Evolutionary conservation across 2,797 vertebrate genomes (phyloP).

Genomic region (Arrhamphus sclerolepis): DNA sequence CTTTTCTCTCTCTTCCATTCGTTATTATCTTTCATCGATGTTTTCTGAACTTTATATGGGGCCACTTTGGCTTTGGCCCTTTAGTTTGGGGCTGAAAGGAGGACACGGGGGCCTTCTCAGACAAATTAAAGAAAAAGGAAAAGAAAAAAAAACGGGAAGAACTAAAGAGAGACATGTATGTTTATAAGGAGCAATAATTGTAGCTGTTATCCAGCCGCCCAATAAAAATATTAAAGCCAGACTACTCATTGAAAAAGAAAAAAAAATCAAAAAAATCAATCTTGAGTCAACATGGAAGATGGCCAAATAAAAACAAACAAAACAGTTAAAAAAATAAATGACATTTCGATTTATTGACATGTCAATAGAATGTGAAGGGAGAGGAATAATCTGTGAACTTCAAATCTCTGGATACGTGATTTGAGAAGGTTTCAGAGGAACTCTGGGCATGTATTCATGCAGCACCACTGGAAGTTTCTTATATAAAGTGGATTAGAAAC

Average conservation of each 20-base stretch:
- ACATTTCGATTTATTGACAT: conserved; percentile 30
- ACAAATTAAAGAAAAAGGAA: conserved; percentile 15
- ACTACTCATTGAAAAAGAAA: conserved; percentile 18
- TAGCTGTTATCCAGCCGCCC: conserved; percentile 53
- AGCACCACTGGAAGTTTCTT: conserved; percentile 80
- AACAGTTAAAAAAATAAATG: conserved; percentile 29
- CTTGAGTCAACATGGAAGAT: too few relatives aligned
- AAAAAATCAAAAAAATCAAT: too few relatives aligned
- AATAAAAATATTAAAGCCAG: conserved; percentile 67
- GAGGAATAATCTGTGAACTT: conserved; percentile 32
- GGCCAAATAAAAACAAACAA: conserved; percentile 6
- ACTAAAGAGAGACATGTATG: background rate
- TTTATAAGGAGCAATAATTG: conserved; percentile 51
- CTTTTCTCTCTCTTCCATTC: too few relatives aligned
- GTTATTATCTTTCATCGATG: too few relatives aligned
- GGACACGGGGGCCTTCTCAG: conserved; percentile 69
- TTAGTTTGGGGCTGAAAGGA: too few relatives aligned
- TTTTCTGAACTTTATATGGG: too few relatives aligned
- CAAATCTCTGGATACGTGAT: conserved; percentile 45
- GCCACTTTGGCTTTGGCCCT: too few relatives aligned
- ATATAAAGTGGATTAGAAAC: conserved; percentile 83
- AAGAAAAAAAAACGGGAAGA: conserved; percentile 28
- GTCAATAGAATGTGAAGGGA: conserved; percentile 31
- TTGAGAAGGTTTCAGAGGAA: conserved; percentile 55
- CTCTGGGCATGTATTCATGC: conserved; percentile 62